Evolutionary conservation across 2,113 vertebrate genomes (phyloP).

Genomic region (Corynorhinus townsendii): DNA sequence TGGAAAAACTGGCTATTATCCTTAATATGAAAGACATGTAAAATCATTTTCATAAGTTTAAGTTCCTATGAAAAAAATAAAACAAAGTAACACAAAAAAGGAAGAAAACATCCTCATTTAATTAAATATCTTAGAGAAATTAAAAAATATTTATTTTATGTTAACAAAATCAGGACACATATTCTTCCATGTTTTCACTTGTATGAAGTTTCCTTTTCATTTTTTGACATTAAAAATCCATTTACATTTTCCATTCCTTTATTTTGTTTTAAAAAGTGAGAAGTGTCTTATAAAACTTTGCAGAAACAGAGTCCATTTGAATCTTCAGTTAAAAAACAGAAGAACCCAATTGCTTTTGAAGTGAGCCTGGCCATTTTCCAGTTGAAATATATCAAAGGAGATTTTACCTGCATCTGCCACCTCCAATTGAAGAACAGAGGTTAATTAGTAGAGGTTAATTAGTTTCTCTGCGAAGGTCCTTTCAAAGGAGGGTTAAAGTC

Average conservation of each 20-base stretch:
- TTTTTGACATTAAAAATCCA: not conserved
- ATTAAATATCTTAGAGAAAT: not conserved
- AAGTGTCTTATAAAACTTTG: not conserved
- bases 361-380: not conserved
- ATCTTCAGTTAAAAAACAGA: not conserved
- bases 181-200: not conserved
- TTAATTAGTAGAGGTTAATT: not conserved
- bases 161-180: not conserved
- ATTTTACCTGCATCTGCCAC: not conserved
- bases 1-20: not conserved
- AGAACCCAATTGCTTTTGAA: not conserved
- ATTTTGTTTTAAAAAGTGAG: not conserved
- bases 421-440: not conserved
- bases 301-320: not conserved
- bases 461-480: not conserved
- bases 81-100: not conserved
- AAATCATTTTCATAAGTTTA: not conserved
- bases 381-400: not conserved
- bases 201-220: not conserved
- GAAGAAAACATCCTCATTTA: not conserved
- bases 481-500: not conserved
- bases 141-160: not conserved
- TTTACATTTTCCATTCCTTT: not conserved
- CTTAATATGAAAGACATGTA: not conserved
- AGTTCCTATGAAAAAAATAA: not conserved